Evolutionary conservation across 2,888 invertebrate species (phyloP).

Genomic region (Chydorus sphaericus): DNA sequence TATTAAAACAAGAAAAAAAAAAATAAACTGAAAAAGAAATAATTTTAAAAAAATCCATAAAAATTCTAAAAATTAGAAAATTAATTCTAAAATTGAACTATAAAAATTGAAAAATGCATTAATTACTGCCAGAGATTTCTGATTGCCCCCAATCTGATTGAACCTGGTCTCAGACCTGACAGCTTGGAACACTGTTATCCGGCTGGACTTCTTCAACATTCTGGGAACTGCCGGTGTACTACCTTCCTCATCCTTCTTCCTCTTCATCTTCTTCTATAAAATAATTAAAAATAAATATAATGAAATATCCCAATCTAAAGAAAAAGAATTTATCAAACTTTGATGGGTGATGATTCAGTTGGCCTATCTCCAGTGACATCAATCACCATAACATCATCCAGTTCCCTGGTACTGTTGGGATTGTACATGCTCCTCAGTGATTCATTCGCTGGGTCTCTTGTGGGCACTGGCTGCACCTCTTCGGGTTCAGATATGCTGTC

Average conservation of each 20-base stretch:
- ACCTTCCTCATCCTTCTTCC: background rate
- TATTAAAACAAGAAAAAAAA: too few species aligned
- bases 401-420: background rate
- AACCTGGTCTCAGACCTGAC: constrained; percentile 34
- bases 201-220: background rate
- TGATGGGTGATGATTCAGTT: background rate
- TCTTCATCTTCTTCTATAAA: background rate
- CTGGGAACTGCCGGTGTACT: background rate
- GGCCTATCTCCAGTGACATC: constrained; percentile 3
- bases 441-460: background rate
- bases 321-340: too few species aligned
- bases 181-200: background rate
- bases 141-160: constrained; percentile 67
- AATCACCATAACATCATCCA: constrained; percentile 15
- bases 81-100: background rate
- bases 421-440: constrained; percentile 10
- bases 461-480: too few species aligned
- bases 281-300: background rate
- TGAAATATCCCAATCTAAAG: too few species aligned
- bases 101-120: background rate
- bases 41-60: background rate
- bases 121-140: constrained; percentile 44
- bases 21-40: constrained; percentile 15
- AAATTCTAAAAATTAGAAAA: background rate
- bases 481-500: background rate